Base-by-base conservation (phyloP, 2,888 invertebrate genomes). In the Anarsia innoxiella region DNA sequence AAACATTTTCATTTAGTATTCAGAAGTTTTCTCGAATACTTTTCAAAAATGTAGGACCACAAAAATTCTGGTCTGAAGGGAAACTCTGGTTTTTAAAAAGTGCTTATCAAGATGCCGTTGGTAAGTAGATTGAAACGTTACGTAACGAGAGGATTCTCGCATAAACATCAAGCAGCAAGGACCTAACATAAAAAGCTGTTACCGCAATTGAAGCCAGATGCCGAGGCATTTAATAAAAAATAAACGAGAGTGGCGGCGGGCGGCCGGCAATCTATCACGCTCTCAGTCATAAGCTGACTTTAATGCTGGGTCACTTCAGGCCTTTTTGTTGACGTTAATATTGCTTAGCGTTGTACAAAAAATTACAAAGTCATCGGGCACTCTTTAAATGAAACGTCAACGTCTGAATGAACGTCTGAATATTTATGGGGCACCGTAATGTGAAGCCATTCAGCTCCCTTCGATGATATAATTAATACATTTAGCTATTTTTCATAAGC, bases 251-350 rank as follows among this genome's bases (percentile, higher is more conserved):
- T 39, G 31, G 35, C 53, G 53, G 53, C 53, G 55, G 56, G 56
- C 60, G 61, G 62, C 48, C 62, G 67, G 78, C 71, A 75, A 82
- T 82, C 80, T 80, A 80, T 82, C 80, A 80, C 77, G 69, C 61
- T 59, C 69, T 69, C 67, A 73, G 74, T 76, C 77, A 79, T 79
- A 80, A 79, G 76, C 79, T 68, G 80, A 79, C 79, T 79, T 78
- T 82, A 79, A 79, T 79, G 78, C 78, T 78, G 70, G 79, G 78
- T 79, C 80, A 79, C 80, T 80, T 74, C 70, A 75, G 68, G 58
- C 74, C 78, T 77, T 77, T 80, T 80, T 79, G 78, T 76, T 76
- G 77, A 71, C 78, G 74, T 72, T 75, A 71, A 76, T 77, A 75
- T 76, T 76, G 75, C 75, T 72, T 75, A 72, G 59, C 65, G 61